Conservation (phyloP, 2,888 invertebrate species). For the Amphipyra tragopoginis region DNA sequence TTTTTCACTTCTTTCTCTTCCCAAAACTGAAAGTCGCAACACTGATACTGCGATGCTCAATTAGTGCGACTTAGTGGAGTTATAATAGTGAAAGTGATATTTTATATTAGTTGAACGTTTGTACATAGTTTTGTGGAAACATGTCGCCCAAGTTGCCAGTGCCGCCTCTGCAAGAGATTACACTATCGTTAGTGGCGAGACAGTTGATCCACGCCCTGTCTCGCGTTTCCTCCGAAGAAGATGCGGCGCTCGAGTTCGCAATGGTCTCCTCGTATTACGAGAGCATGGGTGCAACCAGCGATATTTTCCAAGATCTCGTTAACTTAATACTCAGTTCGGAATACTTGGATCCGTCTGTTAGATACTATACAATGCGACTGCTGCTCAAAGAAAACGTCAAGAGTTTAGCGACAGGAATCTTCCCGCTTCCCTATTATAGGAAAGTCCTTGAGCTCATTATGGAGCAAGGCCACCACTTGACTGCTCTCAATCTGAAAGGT, state of each 20-base stretch:
- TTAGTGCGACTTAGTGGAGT: slow-evolving; percentile 66
- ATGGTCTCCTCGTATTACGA: slow-evolving; percentile 91
- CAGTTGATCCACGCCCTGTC: slow-evolving; percentile 91
- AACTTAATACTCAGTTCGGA: slow-evolving; percentile 91
- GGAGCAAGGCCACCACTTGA: slow-evolving; percentile 91
- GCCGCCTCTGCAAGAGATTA: slow-evolving; percentile 89
- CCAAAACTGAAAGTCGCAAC: slow-evolving; percentile 73
- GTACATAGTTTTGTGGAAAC: slow-evolving; percentile 66
- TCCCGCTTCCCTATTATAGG: slow-evolving; percentile 93
- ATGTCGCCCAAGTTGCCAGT: slow-evolving; percentile 92
- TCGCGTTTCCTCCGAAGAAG: slow-evolving; percentile 90
- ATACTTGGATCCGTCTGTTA: slow-evolving; percentile 91
- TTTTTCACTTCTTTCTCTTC: slow-evolving; percentile 83
- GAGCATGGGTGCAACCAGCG: slow-evolving; percentile 91
- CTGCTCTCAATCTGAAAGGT: slow-evolving; percentile 92
- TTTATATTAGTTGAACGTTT: slow-evolving; percentile 53
- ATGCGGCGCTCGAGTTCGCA: slow-evolving; percentile 89
- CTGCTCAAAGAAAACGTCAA: slow-evolving; percentile 92
- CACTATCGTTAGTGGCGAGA: slow-evolving; percentile 90
- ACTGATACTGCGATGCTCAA: slow-evolving; percentile 77
- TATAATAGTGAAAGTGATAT: slow-evolving; percentile 70
- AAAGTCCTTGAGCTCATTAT: slow-evolving; percentile 92
- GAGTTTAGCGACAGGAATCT: slow-evolving; percentile 91
- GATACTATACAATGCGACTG: slow-evolving; percentile 91
- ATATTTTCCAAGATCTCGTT: slow-evolving; percentile 92